A percentile compares a stretch with the other conserved stretches of the same genome.
These are phyloP conservation scores for Oreortyx pictus DNA, from an alignment of 2,797 vertebrate species.

Conservation along the genomic window DNA sequence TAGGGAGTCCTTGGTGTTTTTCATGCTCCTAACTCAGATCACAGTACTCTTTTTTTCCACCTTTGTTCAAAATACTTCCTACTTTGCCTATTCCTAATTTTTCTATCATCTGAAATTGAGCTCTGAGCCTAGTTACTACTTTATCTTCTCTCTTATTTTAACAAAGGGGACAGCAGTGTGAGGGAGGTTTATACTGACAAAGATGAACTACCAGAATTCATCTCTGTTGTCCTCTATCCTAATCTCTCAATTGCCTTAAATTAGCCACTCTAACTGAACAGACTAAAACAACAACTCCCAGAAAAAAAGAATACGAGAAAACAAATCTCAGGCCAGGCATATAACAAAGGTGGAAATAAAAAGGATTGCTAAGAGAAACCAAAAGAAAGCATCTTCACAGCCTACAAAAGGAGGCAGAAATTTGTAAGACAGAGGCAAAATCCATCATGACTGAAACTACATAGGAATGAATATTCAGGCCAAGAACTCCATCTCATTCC, in stretches of 20 bases:
- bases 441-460: background rate
- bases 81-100: background rate
- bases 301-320: background rate
- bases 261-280: conserved; percentile 2
- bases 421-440: background rate
- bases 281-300: background rate
- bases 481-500: background rate
- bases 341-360: background rate
- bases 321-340: background rate
- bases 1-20: background rate
- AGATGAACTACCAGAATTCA: conserved; percentile 37
- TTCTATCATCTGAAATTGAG: background rate
- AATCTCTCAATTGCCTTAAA: conserved; percentile 54
- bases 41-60: background rate
- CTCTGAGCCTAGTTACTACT: background rate
- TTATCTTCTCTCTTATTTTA: background rate
- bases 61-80: background rate
- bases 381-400: background rate
- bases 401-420: background rate
- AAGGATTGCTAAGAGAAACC: background rate
- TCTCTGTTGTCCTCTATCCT: conserved; percentile 21
- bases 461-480: background rate
- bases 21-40: background rate
- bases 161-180: background rate
- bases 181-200: conserved; percentile 23